phyloP scores from a whole-genome alignment of 2,113 vertebrate genomes.

The Tetrax tetrax region DNA sequence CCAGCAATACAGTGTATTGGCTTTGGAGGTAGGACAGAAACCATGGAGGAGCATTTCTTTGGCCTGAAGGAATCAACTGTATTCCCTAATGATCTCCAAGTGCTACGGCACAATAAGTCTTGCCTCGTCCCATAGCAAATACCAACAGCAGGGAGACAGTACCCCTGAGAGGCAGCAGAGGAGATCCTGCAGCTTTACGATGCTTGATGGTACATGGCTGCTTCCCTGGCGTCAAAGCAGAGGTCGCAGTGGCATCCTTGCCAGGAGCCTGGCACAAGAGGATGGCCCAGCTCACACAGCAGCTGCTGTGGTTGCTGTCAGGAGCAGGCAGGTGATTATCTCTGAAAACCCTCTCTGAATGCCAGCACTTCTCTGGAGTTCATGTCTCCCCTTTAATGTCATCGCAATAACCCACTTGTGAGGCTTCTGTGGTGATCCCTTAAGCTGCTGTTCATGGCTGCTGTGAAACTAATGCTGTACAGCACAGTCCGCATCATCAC shows the following conservation, averaged over 20 bases:
- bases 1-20: not conserved
- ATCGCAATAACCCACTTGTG: not conserved
- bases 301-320: not conserved
- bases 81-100: not conserved
- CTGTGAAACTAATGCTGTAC: not conserved
- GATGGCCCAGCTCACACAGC: not conserved
- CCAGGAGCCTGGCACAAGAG: not conserved
- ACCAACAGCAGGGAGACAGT: not conserved
- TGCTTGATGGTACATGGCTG: not conserved
- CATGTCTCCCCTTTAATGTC: not conserved
- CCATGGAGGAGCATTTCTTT: not conserved
- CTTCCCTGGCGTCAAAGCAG: not conserved
- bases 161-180: not conserved
- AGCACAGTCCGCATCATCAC: not conserved
- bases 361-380: not conserved
- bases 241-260: fast-evolving
- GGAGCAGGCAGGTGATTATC: not conserved
- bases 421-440: not conserved
- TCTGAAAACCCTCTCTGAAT: not conserved
- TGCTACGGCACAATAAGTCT: not conserved
- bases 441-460: not conserved
- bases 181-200: not conserved
- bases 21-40: not conserved
- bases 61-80: not conserved
- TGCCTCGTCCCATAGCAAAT: not conserved